Percentiles rank a stretch among this genome's conserved stretches.
phyloP scores from a whole-genome alignment of 2,113 vertebrate species.

The Ammodytes marinus region DNA sequence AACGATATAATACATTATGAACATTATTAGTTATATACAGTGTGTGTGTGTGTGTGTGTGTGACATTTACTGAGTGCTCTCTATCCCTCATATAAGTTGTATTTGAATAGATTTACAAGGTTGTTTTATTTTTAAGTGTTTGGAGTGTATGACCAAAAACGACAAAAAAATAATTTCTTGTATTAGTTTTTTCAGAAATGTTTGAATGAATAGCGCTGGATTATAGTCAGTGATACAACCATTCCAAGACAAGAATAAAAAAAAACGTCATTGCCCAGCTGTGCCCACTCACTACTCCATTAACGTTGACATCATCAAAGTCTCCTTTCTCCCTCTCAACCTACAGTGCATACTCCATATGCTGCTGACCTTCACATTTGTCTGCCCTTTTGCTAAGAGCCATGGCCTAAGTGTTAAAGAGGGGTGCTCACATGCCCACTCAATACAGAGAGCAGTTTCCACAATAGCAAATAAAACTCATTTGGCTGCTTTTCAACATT shows the following conservation, averaged over 20 bases:
- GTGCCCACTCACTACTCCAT: background rate
- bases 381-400: constrained; percentile 42
- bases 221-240: constrained; percentile 45
- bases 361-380: constrained; percentile 67
- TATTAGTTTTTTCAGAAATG: no score
- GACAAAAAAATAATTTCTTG: no score
- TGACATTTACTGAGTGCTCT: no score
- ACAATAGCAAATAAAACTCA: constrained; percentile 41
- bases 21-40: no score
- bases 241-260: background rate
- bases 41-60: no score
- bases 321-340: constrained; percentile 27
- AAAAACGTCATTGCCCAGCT: constrained; percentile 4
- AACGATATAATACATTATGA: no score
- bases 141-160: background rate
- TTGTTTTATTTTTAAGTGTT: background rate
- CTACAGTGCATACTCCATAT: constrained; percentile 34
- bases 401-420: constrained; percentile 26
- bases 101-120: background rate
- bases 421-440: constrained; percentile 41
- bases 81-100: background rate
- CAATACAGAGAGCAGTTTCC: constrained; percentile 32
- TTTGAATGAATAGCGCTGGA: background rate
- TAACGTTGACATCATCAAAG: constrained; percentile 31
- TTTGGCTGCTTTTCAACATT: background rate